Base-by-base conservation (phyloP, 2,888 invertebrate genomes). In the Machimus atricapillus region DNA sequence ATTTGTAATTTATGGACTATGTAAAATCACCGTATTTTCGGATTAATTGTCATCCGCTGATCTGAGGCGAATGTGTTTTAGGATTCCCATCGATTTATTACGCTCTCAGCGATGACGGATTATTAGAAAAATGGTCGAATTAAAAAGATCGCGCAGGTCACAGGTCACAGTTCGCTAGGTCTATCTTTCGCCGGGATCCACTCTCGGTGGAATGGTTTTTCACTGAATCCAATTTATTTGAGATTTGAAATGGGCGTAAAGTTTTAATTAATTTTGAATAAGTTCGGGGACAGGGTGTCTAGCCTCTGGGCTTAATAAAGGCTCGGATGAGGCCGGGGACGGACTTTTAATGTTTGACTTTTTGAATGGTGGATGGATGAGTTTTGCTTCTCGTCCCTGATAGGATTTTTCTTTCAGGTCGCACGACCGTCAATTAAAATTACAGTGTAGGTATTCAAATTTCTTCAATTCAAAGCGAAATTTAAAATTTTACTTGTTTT, bases 1-100 rank as follows among this genome's bases (percentile, higher is more conserved):
- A 76, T 76, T 76, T 76, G 76, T 76, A 40, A 76, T 76, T 76
- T 76, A 76, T 76, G 76, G 76, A 76, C 76, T 37, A 19, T 40
- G 19, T 34, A 37, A 40, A 76, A 34, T 66, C 66, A 66, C 12
- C 66, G 66, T 66, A 66, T 66, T 66, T 66, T 66, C 66, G 23
- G 66, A 66, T 66, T 66, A 66, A 66, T 66, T 66, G 66, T 66
- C 27, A 66, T 66, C 66, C 66, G 12, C 3, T 66, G 66, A 66
- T 66, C 66, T 23, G 66, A 66, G 66, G 66, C 27, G 27, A 66
- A 66, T 66, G 66, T 66, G 23, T 66, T 66, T 19, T 19, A 12
- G 23, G 66, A 66, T 66, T 66, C 8, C 12, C 0, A 27, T 27
- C 66, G 66, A 66, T 66, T 66, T 66, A 66, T 66, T 66, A 66